Base-by-base conservation (phyloP, 2,888 invertebrate genomes). In the Himalopsyche tibetana region DNA sequence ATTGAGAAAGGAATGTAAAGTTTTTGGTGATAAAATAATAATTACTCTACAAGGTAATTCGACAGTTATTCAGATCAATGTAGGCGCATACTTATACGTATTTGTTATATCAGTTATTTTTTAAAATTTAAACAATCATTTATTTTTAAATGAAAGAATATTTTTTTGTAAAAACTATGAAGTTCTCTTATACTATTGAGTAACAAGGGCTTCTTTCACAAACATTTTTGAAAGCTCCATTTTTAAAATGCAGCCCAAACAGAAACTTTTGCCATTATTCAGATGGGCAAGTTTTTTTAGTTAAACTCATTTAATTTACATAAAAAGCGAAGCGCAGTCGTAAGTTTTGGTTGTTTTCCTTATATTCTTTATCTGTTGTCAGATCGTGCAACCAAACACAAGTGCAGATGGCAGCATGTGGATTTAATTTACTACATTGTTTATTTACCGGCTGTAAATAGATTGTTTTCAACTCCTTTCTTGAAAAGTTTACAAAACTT, bases 301-400 rank as follows among this genome's bases (percentile, higher is more conserved):
- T 74, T 38, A 74, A 74, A 74, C 74, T 74, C 74, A 74, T 74
- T 85, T 88, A 88, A 87, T 88, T 88, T 88, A 87, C 88, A 88
- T 88, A 87, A 87, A 87, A 87, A 88, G 88, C 88, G 87, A 85
- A 84, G 87, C 88, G 86, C 88, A 88, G 84, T 88, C 84, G 88
- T 85, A 87, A 86, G 88, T 85, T 85, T 82, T 84, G 86, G 86
- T 86, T 85, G 88, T 84, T 88, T 83, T 83, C 84, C 83, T 84
- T 87, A 87, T 87, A 85, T 86, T 86, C 85, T 88, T 87, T 88
- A 88, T 88, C 88, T 85, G 82, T 85, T 85, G 86, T 85, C 86
- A 87, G 88, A 87, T 88, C 86, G 81, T 55, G 88, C 87, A 87
- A 85, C 88, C 86, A 17, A 63, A 40, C 56, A 74, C 74, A 74